Evolutionary conservation across 2,888 invertebrate species (phyloP), one percentile per base, ranked within the genome.

Genomic region (Lepas anatifera): DNA sequence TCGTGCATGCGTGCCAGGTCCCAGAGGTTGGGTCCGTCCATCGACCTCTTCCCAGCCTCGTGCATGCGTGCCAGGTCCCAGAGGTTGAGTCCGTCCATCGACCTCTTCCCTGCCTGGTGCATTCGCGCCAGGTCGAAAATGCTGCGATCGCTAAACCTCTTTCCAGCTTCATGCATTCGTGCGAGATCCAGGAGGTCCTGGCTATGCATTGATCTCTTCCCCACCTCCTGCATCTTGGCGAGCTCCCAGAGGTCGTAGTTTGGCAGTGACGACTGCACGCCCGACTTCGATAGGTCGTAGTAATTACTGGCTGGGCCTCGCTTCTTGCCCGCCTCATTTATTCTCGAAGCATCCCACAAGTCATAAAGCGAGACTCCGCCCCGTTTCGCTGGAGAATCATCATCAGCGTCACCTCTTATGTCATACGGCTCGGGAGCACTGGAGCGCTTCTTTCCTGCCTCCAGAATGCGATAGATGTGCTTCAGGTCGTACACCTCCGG

Each of bases 281-380:
- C n/a, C n/a, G n/a, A n/a, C n/a, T n/a, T n/a, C n/a, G n/a, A 22
- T 35, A 58, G 58, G 58, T 58, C 58, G 58, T 58, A 58, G 58
- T 58, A 58, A 35, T 35, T 58, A 22, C 8, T 35, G 22, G 22
- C 32, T 35, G 58, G 58, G 16, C 32, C 32, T 22, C 58, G 58
- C 35, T n/a, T n/a, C n/a, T 58, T 58, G 4, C 58, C 58, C 32
- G 32, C 58, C 22, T 35, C 32, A 35, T 32, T 35, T 35, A 58
- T 22, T 18, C 32, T 32, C 35, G 32, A 7, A 25, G 22, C 10
- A 35, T 58, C 22, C 58, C 32, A 35, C 16, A 58, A 22, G 58
- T 58, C 58, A 35, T 22, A 18, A 2, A 3, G 4, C 25, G 22
- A n/a, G 58, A 35, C 58, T 16, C 18, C 27, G 52, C 32, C 18